These are phyloP conservation scores for Synchiropus splendidus DNA, from an alignment of 2,113 vertebrate species.

Conservation along the genomic window DNA sequence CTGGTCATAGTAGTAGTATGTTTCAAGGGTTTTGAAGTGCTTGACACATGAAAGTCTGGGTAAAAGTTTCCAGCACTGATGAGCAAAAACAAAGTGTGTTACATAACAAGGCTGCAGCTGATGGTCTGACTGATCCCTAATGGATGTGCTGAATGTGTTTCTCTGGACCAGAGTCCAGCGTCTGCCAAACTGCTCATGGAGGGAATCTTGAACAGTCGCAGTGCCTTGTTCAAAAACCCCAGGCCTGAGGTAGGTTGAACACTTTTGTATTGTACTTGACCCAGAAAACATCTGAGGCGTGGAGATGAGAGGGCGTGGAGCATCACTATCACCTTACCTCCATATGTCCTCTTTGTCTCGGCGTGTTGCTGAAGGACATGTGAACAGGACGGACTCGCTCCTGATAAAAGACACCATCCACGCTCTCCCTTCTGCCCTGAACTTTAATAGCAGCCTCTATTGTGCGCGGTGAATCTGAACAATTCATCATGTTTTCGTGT, in stretches of 20 bases:
- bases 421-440: neutral
- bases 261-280: neutral
- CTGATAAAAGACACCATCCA: slow-evolving; percentile 3
- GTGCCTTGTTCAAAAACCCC: slow-evolving; percentile 77
- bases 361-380: neutral
- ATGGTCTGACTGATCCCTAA: too few species aligned
- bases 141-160: neutral
- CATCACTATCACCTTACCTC: too few species aligned
- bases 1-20: too few species aligned
- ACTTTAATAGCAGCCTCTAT: neutral
- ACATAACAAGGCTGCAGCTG: too few species aligned
- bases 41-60: too few species aligned
- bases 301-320: too few species aligned
- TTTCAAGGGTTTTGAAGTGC: too few species aligned
- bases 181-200: slow-evolving; percentile 63
- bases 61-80: too few species aligned
- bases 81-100: too few species aligned
- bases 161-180: slow-evolving; percentile 63
- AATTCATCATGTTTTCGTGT: slow-evolving; percentile 25
- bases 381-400: slow-evolving; percentile 4
- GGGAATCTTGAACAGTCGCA: slow-evolving; percentile 75
- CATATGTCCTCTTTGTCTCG: neutral
- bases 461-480: slow-evolving; percentile 10
- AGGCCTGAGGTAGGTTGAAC: slow-evolving; percentile 67
- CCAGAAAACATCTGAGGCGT: too few species aligned